Evolutionary conservation across 2,888 invertebrate genomes (phyloP), one percentile per base, ranked within the genome.

Genomic region (Drosophila setosimentum): DNA sequence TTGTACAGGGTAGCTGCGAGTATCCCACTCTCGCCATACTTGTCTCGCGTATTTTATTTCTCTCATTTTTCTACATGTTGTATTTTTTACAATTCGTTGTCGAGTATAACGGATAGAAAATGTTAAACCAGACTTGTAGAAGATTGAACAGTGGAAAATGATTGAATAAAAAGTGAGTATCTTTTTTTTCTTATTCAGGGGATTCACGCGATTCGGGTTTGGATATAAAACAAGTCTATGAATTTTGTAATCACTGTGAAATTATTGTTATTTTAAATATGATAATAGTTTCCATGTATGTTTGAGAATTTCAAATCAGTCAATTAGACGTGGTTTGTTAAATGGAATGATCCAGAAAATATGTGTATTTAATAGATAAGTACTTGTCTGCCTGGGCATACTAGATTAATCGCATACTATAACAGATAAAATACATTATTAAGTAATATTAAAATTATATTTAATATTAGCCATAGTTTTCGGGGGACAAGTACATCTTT

Each of bases 41-140:
- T 27, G 35, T 27, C 8, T 74, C 58, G 67, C 71, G 70, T 79
- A 35, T 69, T 78, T 75, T 71, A 68, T 71, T 82, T 68, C 55
- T 21, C 62, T 71, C 64, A 70, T 76, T 72, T 84, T 78, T 70
- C 57, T 66, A 60, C 67, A 66, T 71, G 60, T 40, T 59, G 50
- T 49, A 60, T 70, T 69, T 69, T 76, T 76, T 82, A 89, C 88
- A 85, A 87, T 87, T 89, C 66, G 61, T 66, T 74, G 65, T 71
- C 75, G 74, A 75, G 80, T 77, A 73, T 70, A 76, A 76, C 72
- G 86, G 83, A 60, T 76, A 82, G 83, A 55, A 85, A 78, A 89
- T 72, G 68, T 87, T 85, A 77, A 70, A 73, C 67, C 68, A 75
- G 67, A 49, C 78, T 69, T 73, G 76, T 51, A 61, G 27, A 63